Evolutionary conservation across 2,888 invertebrate species (phyloP).

Genomic region (Ellobium chinense): DNA sequence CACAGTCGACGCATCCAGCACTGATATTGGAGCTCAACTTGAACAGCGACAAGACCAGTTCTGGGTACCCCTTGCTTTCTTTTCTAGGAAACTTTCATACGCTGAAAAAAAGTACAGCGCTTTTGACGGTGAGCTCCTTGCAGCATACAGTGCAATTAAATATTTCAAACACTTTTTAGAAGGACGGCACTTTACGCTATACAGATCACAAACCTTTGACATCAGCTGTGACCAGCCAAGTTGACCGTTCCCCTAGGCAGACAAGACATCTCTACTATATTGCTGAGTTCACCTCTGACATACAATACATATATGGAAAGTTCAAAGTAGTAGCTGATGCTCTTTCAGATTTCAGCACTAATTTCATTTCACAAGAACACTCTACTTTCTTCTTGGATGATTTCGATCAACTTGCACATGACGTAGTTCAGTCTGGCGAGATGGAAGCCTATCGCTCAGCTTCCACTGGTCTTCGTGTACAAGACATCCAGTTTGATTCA

Average conservation of each 20-base stretch:
- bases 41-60: too few species aligned
- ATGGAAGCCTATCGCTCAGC: conserved; percentile 17
- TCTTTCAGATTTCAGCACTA: conserved; percentile 31
- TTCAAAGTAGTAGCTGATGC: conserved; percentile 38
- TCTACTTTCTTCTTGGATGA: background rate
- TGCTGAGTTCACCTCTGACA: conserved; percentile 31
- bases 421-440: conserved; percentile 23
- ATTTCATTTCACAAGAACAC: conserved; percentile 6
- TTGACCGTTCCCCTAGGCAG: conserved; percentile 19
- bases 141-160: too few species aligned
- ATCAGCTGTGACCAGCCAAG: background rate
- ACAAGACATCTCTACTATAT: conserved; percentile 39
- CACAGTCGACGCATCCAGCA: too few species aligned
- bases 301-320: conserved; percentile 24
- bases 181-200: background rate
- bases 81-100: too few species aligned
- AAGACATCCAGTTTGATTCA: background rate
- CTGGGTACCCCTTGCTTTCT: too few species aligned
- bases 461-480: conserved; percentile 17
- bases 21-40: too few species aligned
- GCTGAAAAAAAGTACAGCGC: too few species aligned
- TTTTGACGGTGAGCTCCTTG: too few species aligned
- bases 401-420: conserved; percentile 15
- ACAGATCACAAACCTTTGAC: conserved; percentile 4
- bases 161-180: too few species aligned